A percentile compares a stretch with the other conserved stretches of the same genome.
Conservation (phyloP, 2,888 invertebrate species). For the Eupithecia centaureata region DNA sequence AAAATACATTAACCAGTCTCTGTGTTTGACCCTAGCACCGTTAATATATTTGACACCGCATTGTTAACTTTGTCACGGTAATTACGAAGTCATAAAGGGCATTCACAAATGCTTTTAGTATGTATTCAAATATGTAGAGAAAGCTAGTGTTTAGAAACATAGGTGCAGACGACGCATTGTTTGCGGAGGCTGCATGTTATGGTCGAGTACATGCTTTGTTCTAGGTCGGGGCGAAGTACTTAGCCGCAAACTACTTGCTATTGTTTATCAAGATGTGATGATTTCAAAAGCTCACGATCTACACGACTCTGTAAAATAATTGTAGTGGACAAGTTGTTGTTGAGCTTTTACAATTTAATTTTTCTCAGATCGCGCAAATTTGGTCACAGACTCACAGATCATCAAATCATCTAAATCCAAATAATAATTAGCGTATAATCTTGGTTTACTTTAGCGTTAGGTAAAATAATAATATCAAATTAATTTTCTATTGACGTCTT, state of each 20-base stretch:
- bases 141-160: conserved; percentile 54
- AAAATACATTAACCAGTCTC: neutral
- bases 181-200: conserved; percentile 41
- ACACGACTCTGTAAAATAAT: neutral
- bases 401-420: too few relatives aligned
- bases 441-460: too few relatives aligned
- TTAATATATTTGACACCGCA: conserved; percentile 29
- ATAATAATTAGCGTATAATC: too few relatives aligned
- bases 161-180: conserved; percentile 54
- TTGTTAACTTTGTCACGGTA: conserved; percentile 40
- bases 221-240: conserved; percentile 24
- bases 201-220: conserved; percentile 27
- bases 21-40: conserved; percentile 19
- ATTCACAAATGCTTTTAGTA: conserved; percentile 40
- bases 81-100: conserved; percentile 44
- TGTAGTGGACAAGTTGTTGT: too few relatives aligned
- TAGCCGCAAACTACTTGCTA: neutral
- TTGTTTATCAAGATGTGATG: neutral
- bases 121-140: conserved; percentile 52
- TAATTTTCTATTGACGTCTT: neutral
- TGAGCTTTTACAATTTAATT: too few relatives aligned
- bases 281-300: conserved; percentile 7
- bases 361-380: too few relatives aligned
- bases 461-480: too few relatives aligned
- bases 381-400: too few relatives aligned